Base-by-base conservation (phyloP, 2,797 vertebrate species). In the Pseudochromis fuscus region DNA sequence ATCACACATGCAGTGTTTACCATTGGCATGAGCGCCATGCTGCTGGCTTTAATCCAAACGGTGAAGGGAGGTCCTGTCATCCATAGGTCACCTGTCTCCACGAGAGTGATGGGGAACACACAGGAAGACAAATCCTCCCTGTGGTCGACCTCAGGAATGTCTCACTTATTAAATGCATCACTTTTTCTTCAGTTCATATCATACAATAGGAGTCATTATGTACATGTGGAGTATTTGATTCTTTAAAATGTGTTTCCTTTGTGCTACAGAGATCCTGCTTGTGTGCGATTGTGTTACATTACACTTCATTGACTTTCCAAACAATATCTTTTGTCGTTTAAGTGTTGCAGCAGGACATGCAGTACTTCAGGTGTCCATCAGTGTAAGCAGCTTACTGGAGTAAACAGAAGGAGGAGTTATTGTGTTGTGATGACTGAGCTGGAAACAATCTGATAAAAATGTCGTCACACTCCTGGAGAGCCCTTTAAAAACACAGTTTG, bases 1-100 rank as follows among this genome's bases (percentile, higher is more conserved):
- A 91, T 92, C 89, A 88, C 88, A 92, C 75, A 81, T 60, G 59
- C 74, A 72, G 62, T 69, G 67, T 74, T 89, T 92, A 83, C 88
- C 55, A 68, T 71, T 75, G 77, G 65, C 72, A 72, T 83, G 72
- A 71, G 67, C 67, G 70, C 71, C 78, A 83, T 48, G 38, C 60
- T 52, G 48, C 11, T 89, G 65, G 72, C 55, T 28, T 66, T 89
- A 91, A 79, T 91, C 88, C 91, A 67, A 77, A 64, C 50, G 72
- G 49, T 51, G 69, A 9, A 46, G 70, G 79, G 75, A 85, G 87
- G 52, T 84, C 85, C 66, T 81, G 83, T 84, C 67, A 77, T 44
- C 45, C 77, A 77, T 72, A 79, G 84, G 90, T 77, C 67, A 60
- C 82, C 55, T 87, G 89, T 93, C 91, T 91, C 79, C 77, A 79